A percentile compares a stretch with the other conserved stretches of the same genome.
These are phyloP conservation scores for Hermaeophaga mercurialis DNA, from an alignment of 2,888 invertebrate species.

Conservation along the genomic window DNA sequence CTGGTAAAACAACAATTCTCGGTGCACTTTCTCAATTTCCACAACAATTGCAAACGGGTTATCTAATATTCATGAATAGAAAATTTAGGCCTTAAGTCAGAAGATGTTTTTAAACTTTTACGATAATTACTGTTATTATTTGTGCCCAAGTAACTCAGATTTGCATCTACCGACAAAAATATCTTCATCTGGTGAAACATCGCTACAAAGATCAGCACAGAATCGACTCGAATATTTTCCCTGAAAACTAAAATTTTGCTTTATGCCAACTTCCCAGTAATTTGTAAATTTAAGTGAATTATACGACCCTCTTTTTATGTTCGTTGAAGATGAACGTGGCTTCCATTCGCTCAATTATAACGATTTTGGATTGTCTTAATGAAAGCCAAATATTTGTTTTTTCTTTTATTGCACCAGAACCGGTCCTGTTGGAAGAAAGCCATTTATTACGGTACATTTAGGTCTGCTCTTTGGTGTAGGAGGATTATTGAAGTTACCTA, in stretches of 20 bases:
- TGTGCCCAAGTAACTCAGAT: conserved; percentile 3
- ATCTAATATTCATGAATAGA: conserved; percentile 11
- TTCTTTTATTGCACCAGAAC: background rate
- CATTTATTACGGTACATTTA: conserved; percentile 12
- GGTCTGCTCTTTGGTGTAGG: conserved; percentile 11
- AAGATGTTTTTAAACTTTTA: conserved; percentile 6
- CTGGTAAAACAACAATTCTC: conserved; percentile 3
- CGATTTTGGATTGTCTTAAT: no score
- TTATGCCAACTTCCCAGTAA: no score
- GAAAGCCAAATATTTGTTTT: no score
- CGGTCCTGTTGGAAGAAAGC: background rate
- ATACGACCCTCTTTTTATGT: no score
- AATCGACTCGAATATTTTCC: no score
- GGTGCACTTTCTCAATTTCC: conserved; percentile 13
- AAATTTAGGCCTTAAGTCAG: conserved; percentile 15
- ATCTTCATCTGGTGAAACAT: conserved; percentile 13
- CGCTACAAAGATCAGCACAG: conserved; percentile 1
- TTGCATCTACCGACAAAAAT: conserved; percentile 17
- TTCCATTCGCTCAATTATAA: no score
- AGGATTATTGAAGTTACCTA: conserved; percentile 1
- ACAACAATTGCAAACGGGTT: conserved; percentile 10
- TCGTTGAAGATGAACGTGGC: no score
- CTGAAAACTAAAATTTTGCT: background rate
- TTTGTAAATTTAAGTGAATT: no score
- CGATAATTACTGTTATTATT: conserved; percentile 15